A percentile compares a stretch with the other conserved stretches of the same genome.
phyloP scores from a whole-genome alignment of 2,888 invertebrate species.

The Cistogaster globosa region DNA sequence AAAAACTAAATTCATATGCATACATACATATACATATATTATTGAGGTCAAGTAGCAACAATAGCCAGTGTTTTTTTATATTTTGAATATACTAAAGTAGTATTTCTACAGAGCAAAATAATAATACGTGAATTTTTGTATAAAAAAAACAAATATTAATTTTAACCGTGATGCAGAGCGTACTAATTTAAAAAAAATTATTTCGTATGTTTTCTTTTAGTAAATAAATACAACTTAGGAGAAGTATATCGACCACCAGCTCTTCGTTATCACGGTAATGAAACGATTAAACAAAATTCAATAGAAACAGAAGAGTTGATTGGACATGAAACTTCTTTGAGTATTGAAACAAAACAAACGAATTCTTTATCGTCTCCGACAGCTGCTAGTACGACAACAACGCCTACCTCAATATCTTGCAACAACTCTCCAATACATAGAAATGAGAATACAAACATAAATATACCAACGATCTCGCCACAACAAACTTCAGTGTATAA shows the following conservation, averaged over 20 bases:
- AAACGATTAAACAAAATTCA: slow-evolving; percentile 55
- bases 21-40: slow-evolving; percentile 33
- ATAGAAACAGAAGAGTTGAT: slow-evolving; percentile 9
- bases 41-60: slow-evolving; percentile 70
- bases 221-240: slow-evolving; percentile 74
- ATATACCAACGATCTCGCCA: slow-evolving; percentile 68
- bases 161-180: neutral
- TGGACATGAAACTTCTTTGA: neutral
- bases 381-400: slow-evolving; percentile 64
- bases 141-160: neutral
- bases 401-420: slow-evolving; percentile 73
- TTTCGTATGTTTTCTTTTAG: neutral
- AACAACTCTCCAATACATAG: slow-evolving; percentile 75
- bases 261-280: slow-evolving; percentile 79
- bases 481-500: slow-evolving; percentile 49
- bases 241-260: slow-evolving; percentile 85
- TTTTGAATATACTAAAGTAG: slow-evolving; percentile 44
- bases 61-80: slow-evolving; percentile 48
- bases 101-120: no score
- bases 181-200: neutral
- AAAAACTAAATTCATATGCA: no score
- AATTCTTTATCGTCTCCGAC: neutral
- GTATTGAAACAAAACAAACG: slow-evolving; percentile 9
- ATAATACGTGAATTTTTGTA: no score
- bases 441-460: slow-evolving; percentile 70